Conservation (phyloP, 2,797 vertebrate species). For the Sarcophilus harrisii region DNA sequence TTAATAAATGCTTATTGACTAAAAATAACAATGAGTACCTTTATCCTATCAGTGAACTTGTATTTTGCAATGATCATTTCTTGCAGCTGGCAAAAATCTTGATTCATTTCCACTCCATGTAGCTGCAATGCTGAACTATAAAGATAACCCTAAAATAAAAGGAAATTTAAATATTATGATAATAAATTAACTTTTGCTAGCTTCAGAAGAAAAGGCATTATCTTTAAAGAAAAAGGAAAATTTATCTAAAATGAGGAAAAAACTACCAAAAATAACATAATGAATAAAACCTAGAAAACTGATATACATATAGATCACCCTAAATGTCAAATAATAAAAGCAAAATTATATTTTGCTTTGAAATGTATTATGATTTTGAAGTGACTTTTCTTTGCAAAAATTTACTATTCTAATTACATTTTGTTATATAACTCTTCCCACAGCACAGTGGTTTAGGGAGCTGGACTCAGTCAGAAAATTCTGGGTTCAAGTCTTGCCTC, state of each 20-base stretch:
- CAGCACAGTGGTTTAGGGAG: neutral
- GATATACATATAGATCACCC: neutral
- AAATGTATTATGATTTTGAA: neutral
- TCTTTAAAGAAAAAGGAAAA: neutral
- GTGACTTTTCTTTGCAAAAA: neutral
- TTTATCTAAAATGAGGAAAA: neutral
- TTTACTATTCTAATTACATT: neutral
- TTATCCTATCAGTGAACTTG: slow-evolving; percentile 89
- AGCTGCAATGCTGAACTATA: slow-evolving; percentile 92
- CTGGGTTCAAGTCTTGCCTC: neutral
- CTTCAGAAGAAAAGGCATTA: neutral
- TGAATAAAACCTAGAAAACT: neutral
- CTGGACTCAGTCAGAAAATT: neutral
- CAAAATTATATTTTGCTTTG: neutral
- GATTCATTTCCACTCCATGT: slow-evolving; percentile 92
- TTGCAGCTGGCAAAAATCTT: slow-evolving; percentile 94
- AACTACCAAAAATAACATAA: neutral
- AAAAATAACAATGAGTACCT: slow-evolving; percentile 84
- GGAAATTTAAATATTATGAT: slow-evolving; percentile 69
- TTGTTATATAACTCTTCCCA: neutral
- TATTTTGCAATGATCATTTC: slow-evolving; percentile 91
- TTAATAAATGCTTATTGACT: neutral
- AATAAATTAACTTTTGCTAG: slow-evolving; percentile 56
- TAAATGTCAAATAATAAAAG: neutral
- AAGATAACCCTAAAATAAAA: slow-evolving; percentile 89